Conservation (phyloP, 1,140 invertebrate genomes). For the Reticulitermes speratus region DNA sequence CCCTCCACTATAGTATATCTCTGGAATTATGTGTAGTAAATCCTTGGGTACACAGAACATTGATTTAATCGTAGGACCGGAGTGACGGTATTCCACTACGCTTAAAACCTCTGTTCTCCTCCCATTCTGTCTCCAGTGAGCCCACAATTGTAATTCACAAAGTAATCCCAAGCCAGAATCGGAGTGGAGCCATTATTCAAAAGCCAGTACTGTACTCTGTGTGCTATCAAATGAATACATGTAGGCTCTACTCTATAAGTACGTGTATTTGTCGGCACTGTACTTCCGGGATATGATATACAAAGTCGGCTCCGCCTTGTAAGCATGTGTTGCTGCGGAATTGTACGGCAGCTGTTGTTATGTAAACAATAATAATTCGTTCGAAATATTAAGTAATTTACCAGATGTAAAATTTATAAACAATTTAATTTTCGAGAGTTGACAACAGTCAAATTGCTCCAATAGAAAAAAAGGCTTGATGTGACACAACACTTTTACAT, state of each 20-base stretch:
- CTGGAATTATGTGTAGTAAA: not conserved
- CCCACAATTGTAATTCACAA: constrained; percentile 12
- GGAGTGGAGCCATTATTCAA: not conserved
- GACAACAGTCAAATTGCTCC: no score
- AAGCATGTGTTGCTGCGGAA: no score
- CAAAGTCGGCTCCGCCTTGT: not conserved
- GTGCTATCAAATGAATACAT: not conserved
- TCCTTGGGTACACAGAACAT: not conserved
- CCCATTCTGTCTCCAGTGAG: not conserved
- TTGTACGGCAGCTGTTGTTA: no score
- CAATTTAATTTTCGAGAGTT: no score
- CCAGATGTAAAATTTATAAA: no score
- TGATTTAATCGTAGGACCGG: not conserved
- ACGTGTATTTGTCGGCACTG: not conserved
- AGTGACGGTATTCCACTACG: not conserved
- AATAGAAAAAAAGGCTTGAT: no score
- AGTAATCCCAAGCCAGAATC: not conserved
- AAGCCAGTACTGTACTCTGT: not conserved
- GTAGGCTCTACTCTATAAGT: not conserved
- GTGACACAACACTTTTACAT: no score
- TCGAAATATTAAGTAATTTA: no score
- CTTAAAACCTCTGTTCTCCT: not conserved
- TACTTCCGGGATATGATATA: not conserved
- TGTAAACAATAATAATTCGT: no score
- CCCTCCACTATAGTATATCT: not conserved